phyloP scores from a whole-genome alignment of 2,888 invertebrate species.

The Diarsia mendica region DNA sequence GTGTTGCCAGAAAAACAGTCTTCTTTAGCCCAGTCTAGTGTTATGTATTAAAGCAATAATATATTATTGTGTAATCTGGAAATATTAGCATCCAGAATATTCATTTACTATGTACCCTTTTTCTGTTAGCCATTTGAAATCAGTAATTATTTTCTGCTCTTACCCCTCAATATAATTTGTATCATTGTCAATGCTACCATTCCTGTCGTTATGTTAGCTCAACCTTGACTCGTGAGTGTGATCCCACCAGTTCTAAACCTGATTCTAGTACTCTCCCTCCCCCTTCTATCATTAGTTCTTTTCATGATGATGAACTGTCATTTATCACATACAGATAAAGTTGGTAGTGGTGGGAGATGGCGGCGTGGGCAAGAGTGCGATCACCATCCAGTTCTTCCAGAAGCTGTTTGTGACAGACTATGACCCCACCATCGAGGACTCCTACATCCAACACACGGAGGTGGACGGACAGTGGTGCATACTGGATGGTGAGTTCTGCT shows the following conservation, averaged over 20 bases:
- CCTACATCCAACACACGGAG: slow-evolving; percentile 98
- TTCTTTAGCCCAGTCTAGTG: slow-evolving; percentile 11
- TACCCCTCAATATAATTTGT: neutral
- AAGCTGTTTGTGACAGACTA: slow-evolving; percentile 98
- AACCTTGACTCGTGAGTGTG: neutral
- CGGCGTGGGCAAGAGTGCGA: slow-evolving; percentile 98
- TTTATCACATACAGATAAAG: slow-evolving; percentile 91
- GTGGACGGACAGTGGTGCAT: slow-evolving; percentile 98
- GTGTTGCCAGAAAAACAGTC: slow-evolving; percentile 43
- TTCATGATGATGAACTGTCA: neutral
- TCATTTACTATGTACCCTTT: neutral
- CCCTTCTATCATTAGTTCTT: too few species aligned
- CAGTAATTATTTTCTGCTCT: neutral
- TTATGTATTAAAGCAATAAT: neutral
- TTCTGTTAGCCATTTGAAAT: neutral
- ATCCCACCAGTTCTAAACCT: neutral
- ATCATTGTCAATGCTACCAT: neutral
- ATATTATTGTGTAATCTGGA: neutral
- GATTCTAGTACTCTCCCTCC: neutral
- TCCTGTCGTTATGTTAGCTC: neutral
- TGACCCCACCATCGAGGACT: slow-evolving; percentile 98
- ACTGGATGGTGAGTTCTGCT: slow-evolving; percentile 92
- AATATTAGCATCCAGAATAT: neutral
- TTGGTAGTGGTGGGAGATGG: slow-evolving; percentile 98
- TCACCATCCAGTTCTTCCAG: slow-evolving; percentile 99